Evolutionary conservation across 1,140 invertebrate species (phyloP).

Genomic region (Aphaenogaster floridana): DNA sequence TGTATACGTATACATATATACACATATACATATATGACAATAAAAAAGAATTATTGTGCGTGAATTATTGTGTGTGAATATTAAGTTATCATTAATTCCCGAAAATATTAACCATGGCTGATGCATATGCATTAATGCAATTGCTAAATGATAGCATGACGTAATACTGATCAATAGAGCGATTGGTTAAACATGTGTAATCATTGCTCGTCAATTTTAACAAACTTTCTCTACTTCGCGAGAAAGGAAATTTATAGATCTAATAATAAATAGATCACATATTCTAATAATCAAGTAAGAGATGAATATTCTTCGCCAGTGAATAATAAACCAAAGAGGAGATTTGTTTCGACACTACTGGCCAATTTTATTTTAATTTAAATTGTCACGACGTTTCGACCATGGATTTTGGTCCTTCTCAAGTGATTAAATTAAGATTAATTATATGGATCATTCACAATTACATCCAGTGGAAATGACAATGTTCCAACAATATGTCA

Average conservation of each 20-base stretch:
- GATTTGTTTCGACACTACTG: no score
- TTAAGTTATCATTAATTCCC: slow-evolving; percentile 38
- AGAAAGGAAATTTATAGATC: neutral
- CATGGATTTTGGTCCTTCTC: no score
- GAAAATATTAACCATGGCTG: slow-evolving; percentile 21
- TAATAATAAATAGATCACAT: neutral
- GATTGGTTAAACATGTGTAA: neutral
- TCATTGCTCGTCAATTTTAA: neutral
- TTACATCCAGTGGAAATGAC: no score
- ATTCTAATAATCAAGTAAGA: neutral
- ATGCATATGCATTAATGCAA: neutral
- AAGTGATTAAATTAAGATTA: no score
- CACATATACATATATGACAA: neutral
- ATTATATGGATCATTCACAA: no score
- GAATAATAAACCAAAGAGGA: no score
- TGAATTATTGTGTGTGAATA: neutral
- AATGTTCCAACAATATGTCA: no score
- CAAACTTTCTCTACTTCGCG: neutral
- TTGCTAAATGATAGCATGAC: neutral
- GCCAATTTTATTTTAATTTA: no score
- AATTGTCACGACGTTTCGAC: no score
- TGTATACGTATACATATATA: neutral
- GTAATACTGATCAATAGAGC: neutral
- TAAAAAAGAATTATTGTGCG: slow-evolving; percentile 30
- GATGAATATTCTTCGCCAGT: no score